Conservation (phyloP, 1,140 invertebrate species). For the Aricia agestis region DNA sequence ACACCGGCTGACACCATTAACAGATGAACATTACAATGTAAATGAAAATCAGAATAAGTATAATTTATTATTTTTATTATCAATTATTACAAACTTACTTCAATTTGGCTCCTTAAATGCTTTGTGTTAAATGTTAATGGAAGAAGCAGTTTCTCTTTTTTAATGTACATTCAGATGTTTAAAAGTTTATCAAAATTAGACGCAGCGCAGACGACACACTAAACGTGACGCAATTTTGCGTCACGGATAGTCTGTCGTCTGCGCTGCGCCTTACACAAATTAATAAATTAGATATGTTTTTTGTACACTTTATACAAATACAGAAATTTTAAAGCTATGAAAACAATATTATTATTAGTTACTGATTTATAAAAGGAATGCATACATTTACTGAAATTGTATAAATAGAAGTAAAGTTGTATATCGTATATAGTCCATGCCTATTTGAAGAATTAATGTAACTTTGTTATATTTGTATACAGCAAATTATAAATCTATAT, state of each 20-base stretch:
- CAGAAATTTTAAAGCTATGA: neutral
- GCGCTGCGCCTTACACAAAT: too few species aligned
- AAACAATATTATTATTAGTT: neutral
- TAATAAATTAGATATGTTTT: neutral
- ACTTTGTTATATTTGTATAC: neutral
- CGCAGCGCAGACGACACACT: too few species aligned
- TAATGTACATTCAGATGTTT: neutral
- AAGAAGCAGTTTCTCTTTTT: neutral
- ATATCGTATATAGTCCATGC: too few species aligned
- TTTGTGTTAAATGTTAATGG: neutral
- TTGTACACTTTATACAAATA: slow-evolving; percentile 1
- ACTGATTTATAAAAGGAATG: slow-evolving; percentile 1
- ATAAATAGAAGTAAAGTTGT: neutral
- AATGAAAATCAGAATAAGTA: neutral
- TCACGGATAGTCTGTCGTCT: too few species aligned
- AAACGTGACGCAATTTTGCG: too few species aligned
- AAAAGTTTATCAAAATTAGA: neutral
- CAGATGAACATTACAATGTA: too few species aligned
- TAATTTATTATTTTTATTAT: neutral
- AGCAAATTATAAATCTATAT: neutral
- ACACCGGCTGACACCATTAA: too few species aligned
- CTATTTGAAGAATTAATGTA: neutral
- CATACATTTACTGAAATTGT: neutral
- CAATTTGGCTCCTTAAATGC: slow-evolving; percentile 7
- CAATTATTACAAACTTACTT: slow-evolving; percentile 5